A percentile compares a stretch with the other conserved stretches of the same genome.
phyloP scores from a whole-genome alignment of 2,888 invertebrate species.

The Lapara coniferarum region DNA sequence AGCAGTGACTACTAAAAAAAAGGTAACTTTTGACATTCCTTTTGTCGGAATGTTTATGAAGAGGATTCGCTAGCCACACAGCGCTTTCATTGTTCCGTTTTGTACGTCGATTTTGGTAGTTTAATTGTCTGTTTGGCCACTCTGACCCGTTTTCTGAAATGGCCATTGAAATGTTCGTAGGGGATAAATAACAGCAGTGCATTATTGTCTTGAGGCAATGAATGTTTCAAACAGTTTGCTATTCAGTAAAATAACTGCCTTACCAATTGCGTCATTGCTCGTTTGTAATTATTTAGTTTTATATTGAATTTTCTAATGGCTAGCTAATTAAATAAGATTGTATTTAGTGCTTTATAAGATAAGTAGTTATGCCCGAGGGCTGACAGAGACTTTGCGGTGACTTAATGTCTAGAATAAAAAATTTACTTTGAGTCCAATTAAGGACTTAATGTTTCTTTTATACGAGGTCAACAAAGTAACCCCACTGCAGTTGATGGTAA shows the following conservation, averaged over 20 bases:
- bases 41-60: not conserved
- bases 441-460: no score
- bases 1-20: no score
- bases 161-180: not conserved
- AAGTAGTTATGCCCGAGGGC: no score
- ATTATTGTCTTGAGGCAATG: conserved; percentile 21
- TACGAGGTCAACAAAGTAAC: no score
- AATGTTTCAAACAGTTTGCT: not conserved
- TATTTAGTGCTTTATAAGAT: no score
- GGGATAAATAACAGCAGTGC: conserved; percentile 12
- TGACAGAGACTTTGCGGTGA: no score
- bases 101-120: conserved; percentile 21
- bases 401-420: no score
- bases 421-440: no score
- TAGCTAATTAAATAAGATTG: no score
- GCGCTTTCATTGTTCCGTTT: conserved; percentile 8
- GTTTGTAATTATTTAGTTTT: not conserved
- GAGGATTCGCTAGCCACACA: not conserved
- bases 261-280: not conserved
- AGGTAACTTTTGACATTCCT: not conserved
- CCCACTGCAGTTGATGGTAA: no score
- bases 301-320: no score
- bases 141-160: conserved; percentile 15
- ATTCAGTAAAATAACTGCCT: not conserved
- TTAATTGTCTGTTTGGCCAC: conserved; percentile 18